Evolutionary conservation across 2,113 vertebrate species (phyloP).

Genomic region (Dendropsophus ebraccatus): DNA sequence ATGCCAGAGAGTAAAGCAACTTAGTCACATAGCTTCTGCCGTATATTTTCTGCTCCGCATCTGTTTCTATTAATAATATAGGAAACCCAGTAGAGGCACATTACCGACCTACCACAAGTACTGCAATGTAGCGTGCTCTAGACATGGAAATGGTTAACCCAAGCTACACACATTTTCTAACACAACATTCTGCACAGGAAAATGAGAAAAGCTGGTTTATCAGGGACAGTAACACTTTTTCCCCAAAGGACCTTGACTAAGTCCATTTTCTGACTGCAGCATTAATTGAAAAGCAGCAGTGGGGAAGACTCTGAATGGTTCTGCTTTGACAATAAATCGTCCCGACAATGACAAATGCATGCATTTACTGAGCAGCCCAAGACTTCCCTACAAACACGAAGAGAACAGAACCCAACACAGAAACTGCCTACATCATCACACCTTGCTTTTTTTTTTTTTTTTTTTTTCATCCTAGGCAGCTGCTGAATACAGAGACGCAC

Average conservation of each 20-base stretch:
- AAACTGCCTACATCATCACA: neutral
- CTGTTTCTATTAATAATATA: neutral
- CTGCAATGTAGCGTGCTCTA: neutral
- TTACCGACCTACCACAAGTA: neutral
- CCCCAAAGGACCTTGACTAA: constrained; percentile 63
- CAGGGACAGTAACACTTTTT: constrained; percentile 65
- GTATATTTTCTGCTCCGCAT: neutral
- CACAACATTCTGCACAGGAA: neutral
- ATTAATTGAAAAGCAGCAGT: constrained; percentile 71
- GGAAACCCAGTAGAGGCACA: neutral
- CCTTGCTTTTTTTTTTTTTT: neutral
- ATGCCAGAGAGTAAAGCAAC: neutral
- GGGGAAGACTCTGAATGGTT: constrained; percentile 63
- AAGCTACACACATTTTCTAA: neutral
- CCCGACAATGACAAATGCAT: constrained; percentile 67
- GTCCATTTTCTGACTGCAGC: constrained; percentile 55
- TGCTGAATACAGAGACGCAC: neutral
- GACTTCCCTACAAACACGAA: constrained; percentile 44
- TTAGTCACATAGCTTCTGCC: neutral
- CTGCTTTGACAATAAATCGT: constrained; percentile 66
- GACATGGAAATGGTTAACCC: constrained; percentile 21
- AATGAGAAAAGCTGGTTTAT: constrained; percentile 53
- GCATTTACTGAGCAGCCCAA: constrained; percentile 66
- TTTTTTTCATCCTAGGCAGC: neutral
- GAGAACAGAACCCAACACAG: neutral